phyloP scores from a whole-genome alignment of 2,113 vertebrate genomes.

The Ictalurus punctatus region DNA sequence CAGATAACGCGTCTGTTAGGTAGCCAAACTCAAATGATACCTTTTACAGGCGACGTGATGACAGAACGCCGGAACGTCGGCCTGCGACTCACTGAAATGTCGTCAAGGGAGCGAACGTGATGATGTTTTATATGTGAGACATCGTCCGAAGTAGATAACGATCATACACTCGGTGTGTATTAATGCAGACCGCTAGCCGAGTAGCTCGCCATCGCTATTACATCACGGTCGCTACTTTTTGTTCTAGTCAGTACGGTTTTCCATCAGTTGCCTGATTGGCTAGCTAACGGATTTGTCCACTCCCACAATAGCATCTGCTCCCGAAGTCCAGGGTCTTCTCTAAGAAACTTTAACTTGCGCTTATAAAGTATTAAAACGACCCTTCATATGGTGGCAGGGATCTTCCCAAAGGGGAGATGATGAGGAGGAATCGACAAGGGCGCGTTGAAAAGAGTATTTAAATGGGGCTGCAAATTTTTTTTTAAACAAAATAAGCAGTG shows the following conservation, averaged over 20 bases:
- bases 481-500: constrained; percentile 17
- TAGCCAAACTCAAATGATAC: background rate
- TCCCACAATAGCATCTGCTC: background rate
- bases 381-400: background rate
- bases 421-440: background rate
- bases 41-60: background rate
- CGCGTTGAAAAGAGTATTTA: background rate
- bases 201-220: background rate
- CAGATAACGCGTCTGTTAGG: background rate
- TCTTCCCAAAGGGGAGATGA: background rate
- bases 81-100: background rate
- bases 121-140: background rate
- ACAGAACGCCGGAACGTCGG: background rate
- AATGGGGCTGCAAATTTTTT: constrained; percentile 3
- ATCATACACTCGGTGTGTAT: background rate
- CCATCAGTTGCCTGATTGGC: background rate
- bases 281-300: background rate
- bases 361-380: background rate
- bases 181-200: background rate
- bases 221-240: background rate
- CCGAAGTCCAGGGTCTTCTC: background rate
- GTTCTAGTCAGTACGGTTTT: background rate
- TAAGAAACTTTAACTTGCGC: background rate
- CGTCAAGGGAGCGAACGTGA: background rate
- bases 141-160: background rate